These are phyloP conservation scores for Dynastes tityus DNA, from an alignment of 2,888 invertebrate species.

Conservation along the genomic window DNA sequence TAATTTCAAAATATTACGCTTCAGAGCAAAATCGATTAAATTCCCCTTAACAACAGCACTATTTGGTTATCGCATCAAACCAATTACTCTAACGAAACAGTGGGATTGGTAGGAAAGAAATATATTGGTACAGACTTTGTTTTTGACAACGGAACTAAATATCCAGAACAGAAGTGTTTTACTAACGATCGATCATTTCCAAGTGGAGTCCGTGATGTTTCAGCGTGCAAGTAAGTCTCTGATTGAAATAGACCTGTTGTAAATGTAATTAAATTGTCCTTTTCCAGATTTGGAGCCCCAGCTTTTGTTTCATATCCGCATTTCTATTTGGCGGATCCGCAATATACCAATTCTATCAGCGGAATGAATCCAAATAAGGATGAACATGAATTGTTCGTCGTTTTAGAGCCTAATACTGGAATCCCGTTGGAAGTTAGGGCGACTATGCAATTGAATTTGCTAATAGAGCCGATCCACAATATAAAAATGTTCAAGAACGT, in stretches of 20 bases:
- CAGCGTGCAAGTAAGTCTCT: constrained; percentile 73
- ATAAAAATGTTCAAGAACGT: constrained; percentile 76
- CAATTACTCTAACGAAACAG: constrained; percentile 61
- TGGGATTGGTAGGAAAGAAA: constrained; percentile 72
- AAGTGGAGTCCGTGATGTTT: constrained; percentile 81
- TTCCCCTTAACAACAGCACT: constrained; percentile 2
- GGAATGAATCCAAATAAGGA: constrained; percentile 80
- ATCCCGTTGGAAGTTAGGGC: constrained; percentile 84
- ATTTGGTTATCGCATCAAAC: constrained; percentile 47
- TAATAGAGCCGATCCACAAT: constrained; percentile 72
- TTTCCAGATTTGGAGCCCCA: constrained; percentile 81
- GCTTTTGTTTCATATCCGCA: constrained; percentile 88
- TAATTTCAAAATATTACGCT: constrained; percentile 63
- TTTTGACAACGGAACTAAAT: constrained; percentile 82
- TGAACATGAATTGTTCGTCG: constrained; percentile 78
- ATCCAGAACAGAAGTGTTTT: constrained; percentile 79
- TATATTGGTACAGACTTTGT: constrained; percentile 76
- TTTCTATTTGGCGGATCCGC: constrained; percentile 82
- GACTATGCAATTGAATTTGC: constrained; percentile 84
- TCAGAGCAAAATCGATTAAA: not conserved
- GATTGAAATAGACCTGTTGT: not conserved
- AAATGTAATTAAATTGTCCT: not conserved
- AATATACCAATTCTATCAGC: constrained; percentile 76
- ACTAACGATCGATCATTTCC: constrained; percentile 67
- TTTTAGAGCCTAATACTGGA: constrained; percentile 84